Percentiles rank a stretch among this genome's conserved stretches.
phyloP scores from a whole-genome alignment of 2,113 vertebrate species.

The Pao palembangensis region DNA sequence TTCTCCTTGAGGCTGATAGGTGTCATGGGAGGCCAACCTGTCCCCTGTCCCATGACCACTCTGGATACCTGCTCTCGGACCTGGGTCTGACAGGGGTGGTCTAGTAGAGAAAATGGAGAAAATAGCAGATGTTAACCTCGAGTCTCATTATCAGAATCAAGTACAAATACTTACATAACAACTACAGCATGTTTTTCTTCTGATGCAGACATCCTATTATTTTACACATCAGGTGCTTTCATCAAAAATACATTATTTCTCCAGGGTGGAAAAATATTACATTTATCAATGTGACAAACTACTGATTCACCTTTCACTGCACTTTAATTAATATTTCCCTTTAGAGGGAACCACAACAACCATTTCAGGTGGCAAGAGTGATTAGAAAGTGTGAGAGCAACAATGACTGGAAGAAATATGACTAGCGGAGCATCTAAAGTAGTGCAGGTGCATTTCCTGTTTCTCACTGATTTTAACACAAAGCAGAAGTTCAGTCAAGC shows the following conservation, averaged over 20 bases:
- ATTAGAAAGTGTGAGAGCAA: constrained; percentile 2
- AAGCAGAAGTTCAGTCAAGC: constrained; percentile 1
- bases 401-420: not conserved
- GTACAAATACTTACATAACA: not conserved
- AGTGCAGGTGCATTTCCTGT: not conserved
- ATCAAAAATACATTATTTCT: constrained; percentile 3
- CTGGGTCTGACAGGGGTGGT: constrained; percentile 62
- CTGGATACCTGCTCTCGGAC: constrained; percentile 64
- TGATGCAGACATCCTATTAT: constrained; percentile 1
- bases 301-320: not conserved
- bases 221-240: not conserved
- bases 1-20: constrained; percentile 49
- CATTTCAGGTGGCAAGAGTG: constrained; percentile 2
- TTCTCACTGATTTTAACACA: constrained; percentile 4
- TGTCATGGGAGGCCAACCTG: constrained; percentile 68
- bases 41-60: constrained; percentile 61
- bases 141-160: not conserved
- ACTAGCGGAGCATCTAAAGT: not conserved
- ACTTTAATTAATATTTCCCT: not conserved
- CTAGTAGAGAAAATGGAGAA: constrained; percentile 51
- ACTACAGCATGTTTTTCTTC: not conserved
- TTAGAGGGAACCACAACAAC: not conserved
- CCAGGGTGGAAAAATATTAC: not conserved
- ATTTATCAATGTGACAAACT: constrained; percentile 1
- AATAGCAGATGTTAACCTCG: constrained; percentile 5